Base-by-base conservation (phyloP, 2,113 vertebrate species). In the Chascanopsetta lugubris region DNA sequence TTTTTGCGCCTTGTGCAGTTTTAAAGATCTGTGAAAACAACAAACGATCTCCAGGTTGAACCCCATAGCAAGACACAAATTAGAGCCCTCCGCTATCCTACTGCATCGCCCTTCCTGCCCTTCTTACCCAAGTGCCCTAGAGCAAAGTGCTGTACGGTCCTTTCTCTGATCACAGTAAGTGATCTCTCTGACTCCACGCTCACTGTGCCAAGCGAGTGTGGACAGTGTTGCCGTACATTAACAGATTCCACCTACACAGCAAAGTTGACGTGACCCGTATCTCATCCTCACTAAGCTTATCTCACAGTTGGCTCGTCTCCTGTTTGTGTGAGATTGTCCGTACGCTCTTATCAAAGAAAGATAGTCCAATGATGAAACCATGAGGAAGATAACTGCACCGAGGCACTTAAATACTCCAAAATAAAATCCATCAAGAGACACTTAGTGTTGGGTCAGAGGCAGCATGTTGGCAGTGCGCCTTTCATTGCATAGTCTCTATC, bases 181-280 rank as follows among this genome's bases (percentile, higher is more conserved):
- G 24, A 55, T 60, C 30, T 49, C 46, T 32, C 42, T 55, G 64
- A 67, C 34, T 53, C 29, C 40, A 22, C 0, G 13, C 21, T 68
- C 21, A 27, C 61, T 67, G 25, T 15, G n/a, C 12, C 20, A 5
- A 21, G 22, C n/a, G 10, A 32, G 22, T 21, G n/a, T 61, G 27
- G 48, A 29, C 24, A 15, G 26, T 24, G 30, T 13, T 36, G 20
- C 46, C 29, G 57, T 32, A 21, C 36, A 53, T 59, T 38, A 47
- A 69, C 42, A 26, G 15, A 48, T 53, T 63, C 77, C 50, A 64
- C 74, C 80, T 50, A 55, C 71, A 63, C 61, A 36, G 27, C 50
- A 65, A 6, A 12, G 43, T 75, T 63, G 67, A 67, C 56, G 61
- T 4, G 36, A 72, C 30, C 8, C 26, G 55, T 66, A 65, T 69